These are phyloP conservation scores for Hirtodrosophila confusa DNA, from an alignment of 2,888 invertebrate genomes.

Conservation along the genomic window DNA sequence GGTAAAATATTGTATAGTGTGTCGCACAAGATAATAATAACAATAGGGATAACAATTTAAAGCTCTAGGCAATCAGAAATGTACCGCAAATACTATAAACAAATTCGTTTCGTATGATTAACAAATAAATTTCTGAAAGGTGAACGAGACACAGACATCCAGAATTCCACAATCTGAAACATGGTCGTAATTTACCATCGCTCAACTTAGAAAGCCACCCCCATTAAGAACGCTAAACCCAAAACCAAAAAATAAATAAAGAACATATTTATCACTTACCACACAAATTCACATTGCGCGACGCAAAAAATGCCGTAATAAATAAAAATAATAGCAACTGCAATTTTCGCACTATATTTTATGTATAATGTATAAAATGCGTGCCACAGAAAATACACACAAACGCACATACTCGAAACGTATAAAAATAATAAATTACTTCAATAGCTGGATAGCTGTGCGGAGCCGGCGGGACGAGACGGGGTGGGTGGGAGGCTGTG, in stretches of 20 bases:
- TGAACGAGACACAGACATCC: slow-evolving; percentile 23
- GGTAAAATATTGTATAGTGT: no score
- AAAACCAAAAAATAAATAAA: not conserved
- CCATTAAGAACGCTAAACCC: slow-evolving; percentile 27
- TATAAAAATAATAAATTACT: slow-evolving; percentile 78
- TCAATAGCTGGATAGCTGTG: slow-evolving; percentile 53
- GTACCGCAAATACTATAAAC: not conserved
- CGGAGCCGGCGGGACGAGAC: slow-evolving; percentile 1
- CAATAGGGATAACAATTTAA: no score
- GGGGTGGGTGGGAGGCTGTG: slow-evolving; percentile 8
- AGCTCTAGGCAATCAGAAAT: not conserved
- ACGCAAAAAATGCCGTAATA: slow-evolving; percentile 49
- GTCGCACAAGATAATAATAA: no score
- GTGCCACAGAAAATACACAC: slow-evolving; percentile 54
- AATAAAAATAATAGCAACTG: slow-evolving; percentile 64
- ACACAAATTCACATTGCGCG: slow-evolving; percentile 54
- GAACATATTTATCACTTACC: slow-evolving; percentile 62
- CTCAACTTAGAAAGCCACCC: slow-evolving; percentile 37
- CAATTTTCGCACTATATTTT: slow-evolving; percentile 78
- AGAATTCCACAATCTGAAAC: slow-evolving; percentile 19
- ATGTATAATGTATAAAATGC: slow-evolving; percentile 75
- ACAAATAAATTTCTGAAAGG: slow-evolving; percentile 9
- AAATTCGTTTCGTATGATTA: not conserved
- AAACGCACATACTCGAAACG: slow-evolving; percentile 51
- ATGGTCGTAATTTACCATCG: slow-evolving; percentile 24